Evolutionary conservation across 2,113 vertebrate genomes (phyloP).

Genomic region (Brienomyrus brachyistius): DNA sequence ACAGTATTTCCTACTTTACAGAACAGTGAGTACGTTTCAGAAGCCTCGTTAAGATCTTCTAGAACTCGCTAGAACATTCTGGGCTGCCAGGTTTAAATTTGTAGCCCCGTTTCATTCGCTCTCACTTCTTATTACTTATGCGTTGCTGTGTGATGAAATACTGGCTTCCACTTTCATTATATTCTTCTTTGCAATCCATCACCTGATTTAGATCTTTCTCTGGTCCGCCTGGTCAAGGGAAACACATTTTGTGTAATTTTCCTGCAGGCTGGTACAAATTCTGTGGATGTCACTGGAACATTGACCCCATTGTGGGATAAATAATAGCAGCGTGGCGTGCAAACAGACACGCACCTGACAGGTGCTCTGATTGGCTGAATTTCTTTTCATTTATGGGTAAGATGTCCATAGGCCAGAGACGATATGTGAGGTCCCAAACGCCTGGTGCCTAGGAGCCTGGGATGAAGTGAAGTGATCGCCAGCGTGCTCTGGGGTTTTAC

Average conservation of each 20-base stretch:
- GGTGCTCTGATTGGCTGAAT: background rate
- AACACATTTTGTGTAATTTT: background rate
- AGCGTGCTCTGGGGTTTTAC: background rate
- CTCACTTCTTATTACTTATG: background rate
- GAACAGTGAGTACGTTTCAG: background rate
- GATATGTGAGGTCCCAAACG: background rate
- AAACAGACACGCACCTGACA: background rate
- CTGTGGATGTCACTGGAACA: background rate
- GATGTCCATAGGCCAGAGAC: background rate
- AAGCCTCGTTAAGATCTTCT: background rate
- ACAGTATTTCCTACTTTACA: background rate
- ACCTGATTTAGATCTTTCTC: background rate
- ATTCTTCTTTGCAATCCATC: background rate
- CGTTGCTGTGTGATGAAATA: background rate
- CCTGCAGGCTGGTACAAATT: background rate
- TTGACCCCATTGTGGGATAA: background rate
- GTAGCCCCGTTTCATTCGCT: background rate
- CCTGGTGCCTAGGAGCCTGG: background rate
- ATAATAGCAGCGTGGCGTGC: background rate
- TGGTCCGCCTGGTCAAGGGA: background rate
- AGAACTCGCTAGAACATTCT: background rate
- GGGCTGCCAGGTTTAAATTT: conserved; percentile 4
- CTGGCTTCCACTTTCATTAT: background rate
- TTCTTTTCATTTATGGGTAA: background rate
- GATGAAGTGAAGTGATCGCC: background rate